phyloP scores from a whole-genome alignment of 2,797 vertebrate species.

The Chanos chanos region DNA sequence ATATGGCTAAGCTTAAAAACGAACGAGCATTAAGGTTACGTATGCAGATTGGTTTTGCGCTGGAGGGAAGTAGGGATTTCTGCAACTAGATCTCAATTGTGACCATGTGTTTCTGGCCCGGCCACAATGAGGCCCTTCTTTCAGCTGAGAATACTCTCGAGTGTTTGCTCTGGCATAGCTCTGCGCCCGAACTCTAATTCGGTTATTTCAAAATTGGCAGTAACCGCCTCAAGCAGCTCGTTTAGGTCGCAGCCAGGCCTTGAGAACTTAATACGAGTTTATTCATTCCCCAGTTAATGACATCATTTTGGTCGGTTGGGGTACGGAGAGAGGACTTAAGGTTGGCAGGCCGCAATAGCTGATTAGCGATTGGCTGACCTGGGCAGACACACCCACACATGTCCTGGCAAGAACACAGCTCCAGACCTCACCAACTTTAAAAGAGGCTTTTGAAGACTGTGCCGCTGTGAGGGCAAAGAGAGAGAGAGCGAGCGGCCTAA shows the following conservation, averaged over 20 bases:
- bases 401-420: background rate
- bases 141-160: conserved; percentile 56
- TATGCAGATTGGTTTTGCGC: background rate
- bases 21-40: no score
- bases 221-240: conserved; percentile 53
- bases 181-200: conserved; percentile 6
- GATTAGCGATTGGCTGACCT: conserved; percentile 21
- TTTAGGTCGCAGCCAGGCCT: conserved; percentile 59
- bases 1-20: no score
- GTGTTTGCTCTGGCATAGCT: conserved; percentile 57
- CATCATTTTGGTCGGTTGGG: conserved; percentile 64
- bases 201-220: conserved; percentile 67
- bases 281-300: conserved; percentile 68
- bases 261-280: conserved; percentile 63
- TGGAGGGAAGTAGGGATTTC: conserved; percentile 13
- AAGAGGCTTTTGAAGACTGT: conserved; percentile 21
- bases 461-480: conserved; percentile 61
- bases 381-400: conserved; percentile 31
- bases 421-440: conserved; percentile 11
- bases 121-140: conserved; percentile 62
- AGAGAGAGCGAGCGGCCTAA: conserved; percentile 65
- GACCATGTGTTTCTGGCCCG: conserved; percentile 56
- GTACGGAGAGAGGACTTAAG: conserved; percentile 56
- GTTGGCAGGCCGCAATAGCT: conserved; percentile 47
- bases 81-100: conserved; percentile 40